phyloP scores from a whole-genome alignment of 2,888 invertebrate genomes.

The Bellardia pandia region DNA sequence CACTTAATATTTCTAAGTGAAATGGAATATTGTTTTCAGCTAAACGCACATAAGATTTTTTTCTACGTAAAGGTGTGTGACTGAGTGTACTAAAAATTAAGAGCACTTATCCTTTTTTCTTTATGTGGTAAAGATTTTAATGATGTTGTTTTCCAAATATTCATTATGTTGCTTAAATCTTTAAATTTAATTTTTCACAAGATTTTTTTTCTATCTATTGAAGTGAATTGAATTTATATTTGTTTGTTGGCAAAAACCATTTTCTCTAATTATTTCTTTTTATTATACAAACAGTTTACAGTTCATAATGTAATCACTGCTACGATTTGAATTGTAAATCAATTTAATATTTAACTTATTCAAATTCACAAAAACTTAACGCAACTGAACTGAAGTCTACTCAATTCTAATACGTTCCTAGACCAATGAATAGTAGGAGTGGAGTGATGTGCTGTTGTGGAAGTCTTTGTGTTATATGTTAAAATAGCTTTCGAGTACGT shows the following conservation, averaged over 20 bases:
- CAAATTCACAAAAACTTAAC: not conserved
- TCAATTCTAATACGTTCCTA: not conserved
- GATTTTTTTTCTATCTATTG: not conserved
- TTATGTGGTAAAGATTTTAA: too few species aligned
- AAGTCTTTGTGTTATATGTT: not conserved
- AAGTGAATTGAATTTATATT: not conserved
- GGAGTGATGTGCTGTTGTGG: too few species aligned
- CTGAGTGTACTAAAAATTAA: too few species aligned
- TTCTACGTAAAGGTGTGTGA: too few species aligned
- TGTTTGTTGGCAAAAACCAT: not conserved
- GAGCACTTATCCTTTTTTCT: too few species aligned
- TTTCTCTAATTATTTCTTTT: constrained; percentile 30
- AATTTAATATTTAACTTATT: constrained; percentile 26
- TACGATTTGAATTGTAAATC: constrained; percentile 39
- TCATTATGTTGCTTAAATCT: too few species aligned
- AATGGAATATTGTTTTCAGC: too few species aligned
- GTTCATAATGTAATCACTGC: constrained; percentile 10
- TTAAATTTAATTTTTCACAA: not conserved
- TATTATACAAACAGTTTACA: not conserved
- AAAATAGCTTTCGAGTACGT: not conserved
- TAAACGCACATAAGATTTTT: too few species aligned
- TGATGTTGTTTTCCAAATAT: too few species aligned
- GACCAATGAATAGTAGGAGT: not conserved
- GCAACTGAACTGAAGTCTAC: not conserved
- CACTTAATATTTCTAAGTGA: not conserved